These are phyloP conservation scores for Hemiprocne comata DNA, from an alignment of 2,113 vertebrate genomes.

Conservation along the genomic window DNA sequence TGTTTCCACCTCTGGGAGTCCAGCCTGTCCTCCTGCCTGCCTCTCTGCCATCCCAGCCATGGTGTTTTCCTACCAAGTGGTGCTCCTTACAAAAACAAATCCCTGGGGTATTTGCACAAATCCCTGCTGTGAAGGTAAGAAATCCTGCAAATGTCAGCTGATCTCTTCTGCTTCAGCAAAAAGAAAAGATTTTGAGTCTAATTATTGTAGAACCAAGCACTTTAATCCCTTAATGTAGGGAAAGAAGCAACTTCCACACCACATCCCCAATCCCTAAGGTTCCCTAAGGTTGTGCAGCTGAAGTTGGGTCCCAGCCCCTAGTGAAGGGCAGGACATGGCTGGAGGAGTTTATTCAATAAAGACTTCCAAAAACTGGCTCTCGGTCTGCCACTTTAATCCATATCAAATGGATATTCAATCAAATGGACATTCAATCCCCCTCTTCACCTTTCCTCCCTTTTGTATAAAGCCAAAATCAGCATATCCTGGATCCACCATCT, in stretches of 20 bases:
- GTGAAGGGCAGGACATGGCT: not conserved
- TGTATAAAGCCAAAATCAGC: not conserved
- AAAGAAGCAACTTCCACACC: not conserved
- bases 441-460: not conserved
- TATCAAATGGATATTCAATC: not conserved
- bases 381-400: not conserved
- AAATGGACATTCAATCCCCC: not conserved
- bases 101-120: too few relatives aligned
- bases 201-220: not conserved
- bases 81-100: too few relatives aligned
- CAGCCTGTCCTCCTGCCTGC: not conserved
- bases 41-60: not conserved
- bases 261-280: fast-evolving
- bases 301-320: not conserved
- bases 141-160: not conserved
- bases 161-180: not conserved
- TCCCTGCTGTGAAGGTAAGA: too few relatives aligned
- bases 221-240: not conserved
- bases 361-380: not conserved
- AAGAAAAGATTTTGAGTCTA: not conserved
- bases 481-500: not conserved
- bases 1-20: fast-evolving
- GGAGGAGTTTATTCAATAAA: not conserved
- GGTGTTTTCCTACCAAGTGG: too few relatives aligned
- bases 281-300: not conserved